Evolutionary conservation across 2,797 vertebrate genomes (phyloP), one percentile per base, ranked within the genome.

Genomic region (Vultur gryphus): DNA sequence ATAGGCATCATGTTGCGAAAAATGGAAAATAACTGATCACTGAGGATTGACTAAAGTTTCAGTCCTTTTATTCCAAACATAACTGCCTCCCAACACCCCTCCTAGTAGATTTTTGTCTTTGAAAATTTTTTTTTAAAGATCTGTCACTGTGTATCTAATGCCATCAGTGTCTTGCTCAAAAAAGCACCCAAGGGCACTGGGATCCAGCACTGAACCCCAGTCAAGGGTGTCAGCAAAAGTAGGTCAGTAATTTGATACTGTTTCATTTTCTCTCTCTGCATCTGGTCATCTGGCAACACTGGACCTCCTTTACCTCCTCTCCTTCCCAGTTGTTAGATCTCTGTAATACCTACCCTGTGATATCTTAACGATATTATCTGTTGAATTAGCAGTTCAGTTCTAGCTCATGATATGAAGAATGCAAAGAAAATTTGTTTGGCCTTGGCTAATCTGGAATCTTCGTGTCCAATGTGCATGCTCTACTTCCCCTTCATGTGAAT

Each of bases 141-240:
- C 14, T 19, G 1, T 44, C 3, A 3, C 9, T 44, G 1, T 5
- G 0, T 46, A 14, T 20, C 10, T 39, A 20, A 29, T 35, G 8
- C 0, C 0, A 7, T 5, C 2, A 5, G 25, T 61, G 20, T 67
- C 14, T 57, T 84, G 23, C 13, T 81, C 31, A 26, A 19, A 66
- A 41, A 5, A 35, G 5, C 8, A 10, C 20, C 2, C 8, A 21
- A 13, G 11, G 20, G 12, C 39, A 20, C 33, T 43, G 29, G n/a
- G 25, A 59, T 82, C 35, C 35, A 79, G 21, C 49, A 6, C 10
- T 57, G 46, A 76, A 69, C 4, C 25, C 12, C 76, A 39, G 6
- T 1, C 23, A 76, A 69, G 20, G 4, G 5, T 65, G 11, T 82
- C 31, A 35, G 49, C 4, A 90, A 57, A 90, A 90, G 16, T 1